Conservation (phyloP, 2,888 invertebrate genomes). For the Cartodere bifasciata region DNA sequence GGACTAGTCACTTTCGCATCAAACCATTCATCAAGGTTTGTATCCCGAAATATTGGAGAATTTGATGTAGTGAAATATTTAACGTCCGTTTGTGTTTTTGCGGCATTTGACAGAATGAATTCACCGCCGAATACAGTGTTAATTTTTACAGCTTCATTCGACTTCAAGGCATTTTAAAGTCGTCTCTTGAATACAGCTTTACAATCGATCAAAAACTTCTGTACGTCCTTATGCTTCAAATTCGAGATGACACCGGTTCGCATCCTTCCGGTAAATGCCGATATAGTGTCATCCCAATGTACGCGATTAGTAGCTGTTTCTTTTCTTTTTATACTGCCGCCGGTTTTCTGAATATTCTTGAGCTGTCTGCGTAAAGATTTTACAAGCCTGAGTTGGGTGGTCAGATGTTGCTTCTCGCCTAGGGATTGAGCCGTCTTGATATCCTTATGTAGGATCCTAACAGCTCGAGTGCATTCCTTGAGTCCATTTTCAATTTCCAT, state of each 20-base stretch:
- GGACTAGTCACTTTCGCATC: conserved; percentile 11
- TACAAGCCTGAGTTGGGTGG: conserved; percentile 2
- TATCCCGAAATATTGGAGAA: conserved; percentile 3
- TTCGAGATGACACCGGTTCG: conserved; percentile 10
- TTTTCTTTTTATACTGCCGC: not conserved
- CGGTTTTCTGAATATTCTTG: conserved; percentile 1
- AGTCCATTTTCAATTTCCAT: no score
- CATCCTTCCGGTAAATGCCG: conserved; percentile 10
- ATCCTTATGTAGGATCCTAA: not conserved
- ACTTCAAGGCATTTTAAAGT: conserved; percentile 3
- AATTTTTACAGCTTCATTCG: conserved; percentile 6
- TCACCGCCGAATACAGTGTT: conserved; percentile 13
- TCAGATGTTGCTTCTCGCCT: conserved; percentile 11
- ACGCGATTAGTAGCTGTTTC: conserved; percentile 3
- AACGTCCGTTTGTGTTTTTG: conserved; percentile 13
- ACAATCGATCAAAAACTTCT: conserved; percentile 12
- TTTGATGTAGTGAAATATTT: conserved; percentile 18
- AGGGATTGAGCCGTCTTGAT: not conserved
- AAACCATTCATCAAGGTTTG: conserved; percentile 13
- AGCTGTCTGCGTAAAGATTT: conserved; percentile 6
- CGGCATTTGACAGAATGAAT: conserved; percentile 12
- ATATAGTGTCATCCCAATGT: conserved; percentile 8
- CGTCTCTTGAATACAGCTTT: conserved; percentile 8
- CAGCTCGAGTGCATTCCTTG: not conserved
- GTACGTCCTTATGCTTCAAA: conserved; percentile 12